Base-by-base conservation (phyloP, 2,797 vertebrate species). In the Muscicapa comitata region DNA sequence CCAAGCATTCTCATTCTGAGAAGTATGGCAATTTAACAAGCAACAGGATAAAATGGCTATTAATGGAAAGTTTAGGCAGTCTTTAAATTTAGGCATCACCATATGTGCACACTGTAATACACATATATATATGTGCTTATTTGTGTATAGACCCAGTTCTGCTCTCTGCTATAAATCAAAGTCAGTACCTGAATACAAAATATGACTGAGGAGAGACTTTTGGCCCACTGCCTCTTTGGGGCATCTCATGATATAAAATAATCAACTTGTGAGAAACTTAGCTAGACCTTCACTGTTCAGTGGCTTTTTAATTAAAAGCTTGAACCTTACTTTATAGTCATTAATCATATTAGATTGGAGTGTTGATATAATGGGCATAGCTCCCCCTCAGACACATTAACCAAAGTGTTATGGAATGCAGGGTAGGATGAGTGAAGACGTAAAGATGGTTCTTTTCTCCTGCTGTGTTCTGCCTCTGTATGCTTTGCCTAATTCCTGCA, bases 281-380 rank as follows among this genome's bases (percentile, higher is more conserved):
- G 38, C 54, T 75, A 85, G 86, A 91, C 72, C 86, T 95, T 92
- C 74, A 74, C 84, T 58, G 31, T 66, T 96, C 74, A 85, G 72
- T 85, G 88, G 76, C 84, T 91, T 94, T 97, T 94, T 95, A 96
- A 96, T 96, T 87, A 94, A 91, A 95, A 94, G 68, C 78, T 71
- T 82, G 65, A 92, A 93, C 67, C 75, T 74, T 85, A 43, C 86
- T 89, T 92, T 80, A 40, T 86, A 25, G 42, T 86, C 94, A 93
- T 96, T 94, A 92, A 94, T 96, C 95, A 91, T 66, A 68, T 68
- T 77, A 86, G 84, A 90, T 88, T 83, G 54, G 53, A 88, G 17
- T 38, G 81, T 89, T 91, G 89, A 77, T 78, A 58, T 35, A 92
- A 91, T 23, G 47, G 31, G 57, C 75, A 68, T 21, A 54, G 75